Percentiles rank a stretch among this genome's conserved stretches.
Conservation (phyloP, 2,888 invertebrate genomes). For the Melangyna quadrimaculata region DNA sequence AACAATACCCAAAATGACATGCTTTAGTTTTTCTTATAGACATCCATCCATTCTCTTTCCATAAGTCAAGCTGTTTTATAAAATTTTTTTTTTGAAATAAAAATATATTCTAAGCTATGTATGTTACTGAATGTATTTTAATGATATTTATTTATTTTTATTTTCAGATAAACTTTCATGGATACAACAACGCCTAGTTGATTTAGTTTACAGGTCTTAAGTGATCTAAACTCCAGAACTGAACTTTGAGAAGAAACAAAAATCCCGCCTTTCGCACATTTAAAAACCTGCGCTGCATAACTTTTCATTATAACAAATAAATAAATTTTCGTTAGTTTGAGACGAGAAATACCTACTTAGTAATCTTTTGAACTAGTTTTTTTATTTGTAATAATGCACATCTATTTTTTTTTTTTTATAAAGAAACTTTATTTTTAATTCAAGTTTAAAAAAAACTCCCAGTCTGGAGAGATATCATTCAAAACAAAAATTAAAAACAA, state of each 20-base stretch:
- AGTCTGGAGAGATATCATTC: slow-evolving; percentile 57
- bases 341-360: not conserved
- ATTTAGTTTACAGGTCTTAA: not conserved
- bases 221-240: not conserved
- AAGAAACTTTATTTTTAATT: slow-evolving; percentile 18
- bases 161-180: not conserved
- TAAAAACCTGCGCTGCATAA: slow-evolving; percentile 1
- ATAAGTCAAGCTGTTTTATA: no score
- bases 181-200: not conserved
- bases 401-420: not conserved
- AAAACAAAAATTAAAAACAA: slow-evolving; percentile 28
- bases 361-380: not conserved
- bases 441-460: slow-evolving; percentile 46
- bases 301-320: not conserved
- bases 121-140: not conserved
- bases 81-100: no score
- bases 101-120: no score
- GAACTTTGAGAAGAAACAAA: not conserved
- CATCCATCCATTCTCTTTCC: no score
- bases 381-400: not conserved
- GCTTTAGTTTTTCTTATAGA: no score
- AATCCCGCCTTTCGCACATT: not conserved
- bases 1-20: no score
- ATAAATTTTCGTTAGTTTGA: not conserved
- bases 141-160: not conserved